Evolutionary conservation across 2,888 invertebrate species (phyloP).

Genomic region (Trissoscelio sp.): DNA sequence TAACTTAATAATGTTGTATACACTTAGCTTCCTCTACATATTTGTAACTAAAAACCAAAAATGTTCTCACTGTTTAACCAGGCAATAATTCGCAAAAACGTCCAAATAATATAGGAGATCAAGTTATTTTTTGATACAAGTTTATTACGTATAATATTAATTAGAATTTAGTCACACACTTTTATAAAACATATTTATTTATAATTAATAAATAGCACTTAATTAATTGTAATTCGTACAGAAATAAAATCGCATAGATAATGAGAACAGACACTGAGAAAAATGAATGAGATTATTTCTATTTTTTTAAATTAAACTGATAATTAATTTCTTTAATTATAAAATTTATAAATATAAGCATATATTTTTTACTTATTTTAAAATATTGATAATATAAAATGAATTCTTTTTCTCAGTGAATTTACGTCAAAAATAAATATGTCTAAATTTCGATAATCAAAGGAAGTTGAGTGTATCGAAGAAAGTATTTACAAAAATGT

Average conservation of each 20-base stretch:
- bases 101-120: slow-evolving; percentile 25
- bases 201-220: too few relatives aligned
- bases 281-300: neutral
- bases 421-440: neutral
- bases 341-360: too few relatives aligned
- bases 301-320: neutral
- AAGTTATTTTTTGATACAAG: slow-evolving; percentile 27
- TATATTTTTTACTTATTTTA: too few relatives aligned
- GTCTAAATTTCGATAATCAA: slow-evolving; percentile 1
- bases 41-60: slow-evolving; percentile 19
- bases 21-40: slow-evolving; percentile 32
- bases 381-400: neutral
- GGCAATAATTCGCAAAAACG: neutral
- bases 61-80: slow-evolving; percentile 23
- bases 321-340: too few relatives aligned
- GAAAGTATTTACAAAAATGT: slow-evolving; percentile 22
- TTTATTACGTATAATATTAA: neutral
- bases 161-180: neutral
- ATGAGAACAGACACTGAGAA: slow-evolving; percentile 16
- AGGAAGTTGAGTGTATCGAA: slow-evolving; percentile 21
- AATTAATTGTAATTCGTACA: too few relatives aligned
- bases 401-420: slow-evolving; percentile 9
- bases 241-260: too few relatives aligned
- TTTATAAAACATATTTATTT: too few relatives aligned
- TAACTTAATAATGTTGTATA: slow-evolving; percentile 41